These are phyloP conservation scores for Epistrophe eligans DNA, from an alignment of 2,888 invertebrate species.

Conservation along the genomic window DNA sequence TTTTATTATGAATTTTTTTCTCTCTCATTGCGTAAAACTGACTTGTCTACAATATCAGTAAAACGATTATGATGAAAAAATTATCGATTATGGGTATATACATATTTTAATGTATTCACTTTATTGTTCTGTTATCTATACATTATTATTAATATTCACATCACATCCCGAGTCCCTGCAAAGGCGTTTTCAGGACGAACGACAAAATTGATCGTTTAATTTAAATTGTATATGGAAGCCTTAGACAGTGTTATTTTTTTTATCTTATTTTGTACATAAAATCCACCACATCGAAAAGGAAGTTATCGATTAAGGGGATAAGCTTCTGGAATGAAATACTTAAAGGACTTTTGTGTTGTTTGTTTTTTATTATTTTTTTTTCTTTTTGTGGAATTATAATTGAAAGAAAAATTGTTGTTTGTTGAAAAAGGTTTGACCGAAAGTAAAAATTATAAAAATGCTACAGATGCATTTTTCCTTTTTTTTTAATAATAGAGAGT, in stretches of 20 bases:
- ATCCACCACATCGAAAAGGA: neutral
- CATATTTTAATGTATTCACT: slow-evolving; percentile 43
- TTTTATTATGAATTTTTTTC: slow-evolving; percentile 35
- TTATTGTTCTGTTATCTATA: slow-evolving; percentile 55
- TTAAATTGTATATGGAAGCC: neutral
- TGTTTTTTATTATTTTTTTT: neutral
- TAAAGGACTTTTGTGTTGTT: slow-evolving; percentile 3
- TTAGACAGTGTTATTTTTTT: neutral
- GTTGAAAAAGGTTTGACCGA: neutral
- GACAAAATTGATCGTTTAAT: slow-evolving; percentile 10
- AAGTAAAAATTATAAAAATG: neutral
- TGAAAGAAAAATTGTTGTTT: neutral
- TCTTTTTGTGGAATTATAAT: neutral
- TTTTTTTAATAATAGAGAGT: neutral
- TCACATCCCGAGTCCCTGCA: slow-evolving; percentile 43
- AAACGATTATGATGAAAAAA: slow-evolving; percentile 44
- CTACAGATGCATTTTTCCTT: neutral
- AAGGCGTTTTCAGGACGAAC: slow-evolving; percentile 1
- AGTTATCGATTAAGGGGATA: neutral
- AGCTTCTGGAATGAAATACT: slow-evolving; percentile 14
- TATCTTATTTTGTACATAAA: neutral
- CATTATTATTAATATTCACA: slow-evolving; percentile 62
- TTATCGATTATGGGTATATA: slow-evolving; percentile 17
- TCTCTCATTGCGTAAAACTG: slow-evolving; percentile 45
- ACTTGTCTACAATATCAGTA: slow-evolving; percentile 38